Base-by-base conservation (phyloP, 1,140 invertebrate species). In the Aphelenchoides besseyi region DNA sequence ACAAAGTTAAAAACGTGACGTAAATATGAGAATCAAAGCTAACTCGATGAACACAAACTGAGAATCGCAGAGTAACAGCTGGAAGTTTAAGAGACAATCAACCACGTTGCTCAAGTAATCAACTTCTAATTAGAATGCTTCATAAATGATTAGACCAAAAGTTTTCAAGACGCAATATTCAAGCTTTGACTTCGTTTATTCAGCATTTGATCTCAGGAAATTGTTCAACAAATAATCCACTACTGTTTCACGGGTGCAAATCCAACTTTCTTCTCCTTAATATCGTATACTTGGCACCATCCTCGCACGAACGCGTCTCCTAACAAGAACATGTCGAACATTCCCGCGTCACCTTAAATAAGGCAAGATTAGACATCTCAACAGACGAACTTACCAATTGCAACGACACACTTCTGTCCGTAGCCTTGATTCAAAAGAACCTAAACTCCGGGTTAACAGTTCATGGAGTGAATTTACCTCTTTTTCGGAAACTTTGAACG, bases 261-360 rank as follows among this genome's bases (percentile, higher is more conserved):
- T 28, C 55, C 55, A 8, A 59, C 55, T 28, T 33, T 28, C 32
- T 59, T 59, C 55, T 59, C 26, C 18, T 59, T 28, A 23, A 59
- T 59, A 23, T 59, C 55, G 18, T 59, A 59, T 5, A 59, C 55
- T 59, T 59, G 55, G 18, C 55, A 59, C 5, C 18, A 18, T 59
- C 55, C 26, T 8, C 55, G 55, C 5, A 59, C 18, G n/a, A 59
- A 59, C 5, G 55, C 55, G 55, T 59, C 55, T 5, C 55, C 55
- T 23, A 59, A 33, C 18, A 59, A 33, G 55, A 59, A 59, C 55
- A 59, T 59, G 55, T 59, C 55, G 55, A 59, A 59, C 12, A 8
- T 59, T 59, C 18, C 55, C 5, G 55, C 55, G 55, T 59, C 55
- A 8, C 55, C n/a, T n/a, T n/a, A n/a, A n/a, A n/a, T n/a, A n/a